Conservation (phyloP, 2,888 invertebrate genomes). For the Mamestra brassicae region DNA sequence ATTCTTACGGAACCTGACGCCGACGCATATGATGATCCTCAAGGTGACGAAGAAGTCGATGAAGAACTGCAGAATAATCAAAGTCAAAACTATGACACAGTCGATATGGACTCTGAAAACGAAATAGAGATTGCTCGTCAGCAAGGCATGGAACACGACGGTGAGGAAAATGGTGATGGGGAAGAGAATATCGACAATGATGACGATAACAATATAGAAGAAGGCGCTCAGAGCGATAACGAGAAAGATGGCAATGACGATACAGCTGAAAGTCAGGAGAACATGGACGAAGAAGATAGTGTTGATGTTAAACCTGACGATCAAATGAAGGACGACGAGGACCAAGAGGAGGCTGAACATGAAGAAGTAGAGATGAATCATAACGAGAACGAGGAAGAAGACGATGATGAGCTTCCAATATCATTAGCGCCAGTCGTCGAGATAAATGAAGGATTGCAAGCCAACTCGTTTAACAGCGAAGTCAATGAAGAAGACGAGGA, state of each 20-base stretch:
- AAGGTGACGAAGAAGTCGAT: constrained; percentile 76
- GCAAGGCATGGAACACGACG: constrained; percentile 74
- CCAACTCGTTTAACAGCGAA: constrained; percentile 81
- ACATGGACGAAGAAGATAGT: constrained; percentile 72
- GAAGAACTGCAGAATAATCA: constrained; percentile 77
- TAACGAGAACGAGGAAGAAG: constrained; percentile 78
- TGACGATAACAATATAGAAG: constrained; percentile 73
- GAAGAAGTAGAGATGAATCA: constrained; percentile 77
- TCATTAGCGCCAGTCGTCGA: constrained; percentile 83
- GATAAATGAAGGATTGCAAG: constrained; percentile 87
- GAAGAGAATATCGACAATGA: constrained; percentile 67
- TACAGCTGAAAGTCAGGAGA: constrained; percentile 73
- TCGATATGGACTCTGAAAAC: constrained; percentile 88
- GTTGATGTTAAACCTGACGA: constrained; percentile 71
- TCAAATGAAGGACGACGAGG: constrained; percentile 69
- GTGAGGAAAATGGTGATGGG: constrained; percentile 69
- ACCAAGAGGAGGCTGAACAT: constrained; percentile 70
- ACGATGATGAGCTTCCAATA: constrained; percentile 83
- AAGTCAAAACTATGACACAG: constrained; percentile 85
- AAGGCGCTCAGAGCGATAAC: constrained; percentile 75
- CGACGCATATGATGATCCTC: constrained; percentile 80
- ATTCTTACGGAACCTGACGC: constrained; percentile 88
- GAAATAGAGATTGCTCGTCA: constrained; percentile 88
- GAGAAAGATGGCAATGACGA: constrained; percentile 75
- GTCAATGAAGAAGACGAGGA: constrained; percentile 82